Percentiles rank a stretch among this genome's conserved stretches.
phyloP scores from a whole-genome alignment of 2,113 vertebrate genomes.

The Nesoenas mayeri region DNA sequence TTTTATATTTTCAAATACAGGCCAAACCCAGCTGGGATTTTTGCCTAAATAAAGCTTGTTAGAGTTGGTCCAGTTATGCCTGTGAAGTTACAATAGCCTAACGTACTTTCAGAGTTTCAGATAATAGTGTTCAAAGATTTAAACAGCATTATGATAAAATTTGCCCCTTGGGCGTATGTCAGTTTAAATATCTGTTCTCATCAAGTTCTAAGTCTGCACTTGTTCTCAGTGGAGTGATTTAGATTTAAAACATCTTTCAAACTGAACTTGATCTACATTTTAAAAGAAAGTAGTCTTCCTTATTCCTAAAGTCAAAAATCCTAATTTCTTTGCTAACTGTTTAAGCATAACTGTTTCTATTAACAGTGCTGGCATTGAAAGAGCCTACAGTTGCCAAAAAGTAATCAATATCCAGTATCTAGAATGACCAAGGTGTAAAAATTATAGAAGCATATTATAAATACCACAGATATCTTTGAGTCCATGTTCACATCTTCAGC shows the following conservation, averaged over 20 bases:
- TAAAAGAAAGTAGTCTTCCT: slow-evolving; percentile 29
- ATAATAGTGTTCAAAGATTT: slow-evolving; percentile 65
- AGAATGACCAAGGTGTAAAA: neutral
- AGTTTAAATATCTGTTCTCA: slow-evolving; percentile 70
- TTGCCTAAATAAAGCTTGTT: neutral
- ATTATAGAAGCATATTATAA: neutral
- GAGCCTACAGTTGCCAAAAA: neutral
- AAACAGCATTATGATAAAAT: slow-evolving; percentile 67
- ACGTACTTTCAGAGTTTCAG: slow-evolving; percentile 36
- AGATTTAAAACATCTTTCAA: slow-evolving; percentile 60
- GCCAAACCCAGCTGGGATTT: neutral
- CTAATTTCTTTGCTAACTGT: slow-evolving; percentile 1
- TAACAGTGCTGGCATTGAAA: neutral
- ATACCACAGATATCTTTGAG: neutral
- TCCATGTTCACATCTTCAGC: neutral
- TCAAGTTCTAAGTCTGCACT: slow-evolving; percentile 52
- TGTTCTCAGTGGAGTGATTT: slow-evolving; percentile 67
- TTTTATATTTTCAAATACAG: neutral
- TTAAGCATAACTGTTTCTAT: neutral
- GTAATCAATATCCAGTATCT: neutral
- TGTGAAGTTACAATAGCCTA: slow-evolving; percentile 24
- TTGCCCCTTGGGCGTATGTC: slow-evolving; percentile 46
- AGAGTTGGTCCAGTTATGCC: neutral
- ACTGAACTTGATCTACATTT: slow-evolving; percentile 50
- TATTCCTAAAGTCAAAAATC: slow-evolving; percentile 35